Conservation (phyloP, 1,140 invertebrate genomes). For the Diachasma alloeum region DNA sequence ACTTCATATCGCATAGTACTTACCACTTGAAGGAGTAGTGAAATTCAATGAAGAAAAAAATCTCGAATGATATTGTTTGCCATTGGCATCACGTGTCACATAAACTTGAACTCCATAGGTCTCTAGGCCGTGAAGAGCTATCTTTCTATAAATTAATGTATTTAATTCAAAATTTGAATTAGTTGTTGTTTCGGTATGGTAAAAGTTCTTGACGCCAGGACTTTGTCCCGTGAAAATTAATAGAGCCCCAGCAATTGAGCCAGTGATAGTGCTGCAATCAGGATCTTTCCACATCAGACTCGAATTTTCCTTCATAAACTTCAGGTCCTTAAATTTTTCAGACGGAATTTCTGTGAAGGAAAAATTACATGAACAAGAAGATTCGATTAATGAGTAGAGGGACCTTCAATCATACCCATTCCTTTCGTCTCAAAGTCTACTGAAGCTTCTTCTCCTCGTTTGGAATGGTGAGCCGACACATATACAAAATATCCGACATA, state of each 20-base stretch:
- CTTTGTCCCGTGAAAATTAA: constrained; percentile 30
- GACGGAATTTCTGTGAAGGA: constrained; percentile 29
- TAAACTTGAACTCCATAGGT: constrained; percentile 28
- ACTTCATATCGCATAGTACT: no score
- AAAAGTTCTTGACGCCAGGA: background rate
- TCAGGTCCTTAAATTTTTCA: constrained; percentile 13
- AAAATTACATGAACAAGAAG: no score
- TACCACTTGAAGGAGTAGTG: constrained; percentile 31
- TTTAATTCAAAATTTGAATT: background rate
- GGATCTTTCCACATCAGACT: constrained; percentile 21
- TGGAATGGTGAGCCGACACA: constrained; percentile 25
- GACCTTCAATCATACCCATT: constrained; percentile 22
- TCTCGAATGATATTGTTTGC: constrained; percentile 1
- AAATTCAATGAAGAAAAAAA: constrained; percentile 17
- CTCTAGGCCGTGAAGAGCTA: constrained; percentile 26
- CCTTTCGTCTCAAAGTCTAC: background rate
- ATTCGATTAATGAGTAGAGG: background rate
- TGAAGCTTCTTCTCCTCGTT: background rate
- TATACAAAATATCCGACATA: constrained; percentile 24
- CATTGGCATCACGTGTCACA: background rate
- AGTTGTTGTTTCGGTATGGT: background rate
- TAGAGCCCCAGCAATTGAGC: constrained; percentile 6
- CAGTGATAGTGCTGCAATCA: constrained; percentile 36
- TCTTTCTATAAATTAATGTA: no score
- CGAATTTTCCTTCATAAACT: constrained; percentile 1